phyloP scores from a whole-genome alignment of 1,140 invertebrate genomes.

The Planococcus citri region DNA sequence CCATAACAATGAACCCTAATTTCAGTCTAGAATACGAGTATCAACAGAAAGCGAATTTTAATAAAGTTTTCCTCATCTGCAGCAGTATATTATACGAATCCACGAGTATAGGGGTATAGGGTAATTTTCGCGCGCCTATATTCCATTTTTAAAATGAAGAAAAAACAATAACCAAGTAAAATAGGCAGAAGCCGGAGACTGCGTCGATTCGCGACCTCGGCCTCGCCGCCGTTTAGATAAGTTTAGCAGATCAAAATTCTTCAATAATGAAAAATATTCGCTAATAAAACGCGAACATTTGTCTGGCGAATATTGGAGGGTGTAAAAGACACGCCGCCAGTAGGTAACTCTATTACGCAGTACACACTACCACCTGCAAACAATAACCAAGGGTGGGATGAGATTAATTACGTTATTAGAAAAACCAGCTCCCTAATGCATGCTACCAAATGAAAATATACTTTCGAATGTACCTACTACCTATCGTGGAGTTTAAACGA shows the following conservation, averaged over 20 bases:
- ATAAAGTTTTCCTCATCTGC: neutral
- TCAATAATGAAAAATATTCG: neutral
- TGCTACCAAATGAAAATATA: neutral
- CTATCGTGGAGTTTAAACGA: no score
- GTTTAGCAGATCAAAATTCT: neutral
- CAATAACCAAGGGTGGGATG: neutral
- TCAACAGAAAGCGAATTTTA: neutral
- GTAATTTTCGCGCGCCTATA: no score
- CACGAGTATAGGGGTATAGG: no score
- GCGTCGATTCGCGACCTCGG: neutral
- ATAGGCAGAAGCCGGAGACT: neutral
- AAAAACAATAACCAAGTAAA: neutral
- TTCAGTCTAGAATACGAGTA: neutral
- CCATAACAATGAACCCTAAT: neutral
- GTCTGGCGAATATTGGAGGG: neutral
- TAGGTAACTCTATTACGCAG: neutral
- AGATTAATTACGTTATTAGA: neutral
- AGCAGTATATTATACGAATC: no score
- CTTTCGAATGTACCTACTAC: neutral
- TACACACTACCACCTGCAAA: neutral
- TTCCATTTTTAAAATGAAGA: no score
- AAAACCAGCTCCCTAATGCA: neutral
- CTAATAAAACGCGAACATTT: conserved; percentile 8
- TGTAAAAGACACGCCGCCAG: no score
- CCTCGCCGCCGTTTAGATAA: neutral